phyloP scores from a whole-genome alignment of 1,140 invertebrate genomes.

The honey bee (Apis mellifera) region DNA sequence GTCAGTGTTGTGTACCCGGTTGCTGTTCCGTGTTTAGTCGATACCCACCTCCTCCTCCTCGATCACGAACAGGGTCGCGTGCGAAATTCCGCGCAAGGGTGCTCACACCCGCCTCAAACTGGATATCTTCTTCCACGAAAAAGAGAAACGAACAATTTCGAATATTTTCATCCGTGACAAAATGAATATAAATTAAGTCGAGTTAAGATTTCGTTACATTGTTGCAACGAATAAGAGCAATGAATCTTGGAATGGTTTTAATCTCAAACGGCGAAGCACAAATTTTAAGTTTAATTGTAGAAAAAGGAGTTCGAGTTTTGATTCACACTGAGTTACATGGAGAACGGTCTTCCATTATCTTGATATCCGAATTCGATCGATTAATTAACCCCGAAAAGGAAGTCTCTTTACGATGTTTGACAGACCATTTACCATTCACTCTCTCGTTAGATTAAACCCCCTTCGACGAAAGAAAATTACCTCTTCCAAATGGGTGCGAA shows the following conservation, averaged over 20 bases:
- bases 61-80: slow-evolving; percentile 44
- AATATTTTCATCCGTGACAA: background rate
- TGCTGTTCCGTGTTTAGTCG: slow-evolving; percentile 37
- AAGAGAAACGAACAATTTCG: background rate
- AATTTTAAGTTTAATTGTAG: too few species aligned
- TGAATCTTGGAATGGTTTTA: too few species aligned
- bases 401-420: background rate
- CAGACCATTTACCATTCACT: background rate
- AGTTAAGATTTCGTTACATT: too few species aligned
- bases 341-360: too few species aligned
- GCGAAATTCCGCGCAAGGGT: slow-evolving; percentile 47
- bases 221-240: too few species aligned
- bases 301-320: too few species aligned
- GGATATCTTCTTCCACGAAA: background rate
- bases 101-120: background rate
- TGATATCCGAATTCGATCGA: background rate
- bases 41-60: slow-evolving; percentile 12
- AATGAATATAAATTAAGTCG: background rate
- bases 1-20: slow-evolving; percentile 36
- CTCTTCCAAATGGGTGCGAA: background rate
- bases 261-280: too few species aligned
- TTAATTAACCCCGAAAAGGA: background rate
- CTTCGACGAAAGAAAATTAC: background rate
- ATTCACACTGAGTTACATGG: too few species aligned
- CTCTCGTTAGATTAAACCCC: background rate